phyloP scores from a whole-genome alignment of 2,797 vertebrate genomes.

The Chaetophractus vellerosus region DNA sequence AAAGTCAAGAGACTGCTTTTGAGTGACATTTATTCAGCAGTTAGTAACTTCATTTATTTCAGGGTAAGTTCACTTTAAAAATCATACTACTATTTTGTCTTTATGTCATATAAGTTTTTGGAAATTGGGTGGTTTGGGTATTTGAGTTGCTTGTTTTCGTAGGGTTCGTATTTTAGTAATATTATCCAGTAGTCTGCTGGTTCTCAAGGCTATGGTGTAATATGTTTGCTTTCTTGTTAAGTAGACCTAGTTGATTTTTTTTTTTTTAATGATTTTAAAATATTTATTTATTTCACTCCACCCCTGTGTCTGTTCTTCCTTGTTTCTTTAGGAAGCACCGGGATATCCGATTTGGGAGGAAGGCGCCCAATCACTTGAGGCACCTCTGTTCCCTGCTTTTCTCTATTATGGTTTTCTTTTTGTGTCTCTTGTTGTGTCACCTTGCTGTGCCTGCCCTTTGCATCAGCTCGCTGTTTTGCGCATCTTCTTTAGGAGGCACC shows the following conservation, averaged over 20 bases:
- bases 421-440: too few relatives aligned
- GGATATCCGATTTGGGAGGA: too few relatives aligned
- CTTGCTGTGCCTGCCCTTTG: too few relatives aligned
- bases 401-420: too few relatives aligned
- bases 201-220: not conserved
- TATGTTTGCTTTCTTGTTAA: not conserved
- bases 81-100: not conserved
- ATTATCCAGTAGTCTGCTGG: not conserved
- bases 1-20: conserved; percentile 99
- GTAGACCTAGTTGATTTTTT: not conserved
- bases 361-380: too few relatives aligned
- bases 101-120: not conserved
- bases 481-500: too few relatives aligned
- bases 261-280: too few relatives aligned
- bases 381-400: too few relatives aligned
- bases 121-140: not conserved
- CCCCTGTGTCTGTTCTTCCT: too few relatives aligned
- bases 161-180: not conserved
- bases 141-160: conserved; percentile 46
- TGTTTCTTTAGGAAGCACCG: too few relatives aligned
- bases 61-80: conserved; percentile 93
- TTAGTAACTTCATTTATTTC: conserved; percentile 97
- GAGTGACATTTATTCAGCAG: conserved; percentile 96
- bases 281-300: too few relatives aligned
- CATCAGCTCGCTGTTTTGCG: too few relatives aligned